phyloP scores from a whole-genome alignment of 2,797 vertebrate species.

The Sciurus carolinensis region DNA sequence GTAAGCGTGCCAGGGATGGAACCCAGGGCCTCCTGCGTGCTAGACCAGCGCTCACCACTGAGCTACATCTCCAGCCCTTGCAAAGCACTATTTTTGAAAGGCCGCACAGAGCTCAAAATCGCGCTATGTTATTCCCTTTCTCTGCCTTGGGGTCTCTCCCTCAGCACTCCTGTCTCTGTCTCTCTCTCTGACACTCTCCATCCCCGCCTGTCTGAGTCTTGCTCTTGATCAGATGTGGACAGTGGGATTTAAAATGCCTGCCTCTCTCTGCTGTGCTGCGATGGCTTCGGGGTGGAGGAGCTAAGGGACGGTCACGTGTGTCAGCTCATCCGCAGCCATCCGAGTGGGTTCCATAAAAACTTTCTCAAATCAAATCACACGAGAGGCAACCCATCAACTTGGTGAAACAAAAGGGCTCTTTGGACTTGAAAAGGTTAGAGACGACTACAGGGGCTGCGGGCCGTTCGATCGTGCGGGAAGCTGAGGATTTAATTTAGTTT shows the following conservation, averaged over 20 bases:
- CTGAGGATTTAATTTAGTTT: slow-evolving; percentile 86
- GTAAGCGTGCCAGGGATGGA: neutral
- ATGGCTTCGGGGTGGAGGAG: neutral
- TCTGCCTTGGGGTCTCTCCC: neutral
- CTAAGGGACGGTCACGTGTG: slow-evolving; percentile 6
- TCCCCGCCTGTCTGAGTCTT: neutral
- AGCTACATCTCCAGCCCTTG: neutral
- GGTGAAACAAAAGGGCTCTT: slow-evolving; percentile 85
- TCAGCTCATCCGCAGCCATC: slow-evolving; percentile 45
- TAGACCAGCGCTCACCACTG: neutral
- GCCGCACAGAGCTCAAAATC: no score
- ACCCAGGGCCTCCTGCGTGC: neutral
- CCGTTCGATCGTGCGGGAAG: slow-evolving; percentile 85
- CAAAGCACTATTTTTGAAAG: neutral
- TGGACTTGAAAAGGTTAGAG: slow-evolving; percentile 89
- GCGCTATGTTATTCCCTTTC: rapidly evolving
- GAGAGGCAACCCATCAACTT: slow-evolving; percentile 73
- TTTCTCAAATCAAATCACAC: slow-evolving; percentile 85
- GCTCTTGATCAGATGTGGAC: neutral
- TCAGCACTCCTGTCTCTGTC: neutral
- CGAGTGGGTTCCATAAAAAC: slow-evolving; percentile 77
- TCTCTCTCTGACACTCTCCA: neutral
- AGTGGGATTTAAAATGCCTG: neutral
- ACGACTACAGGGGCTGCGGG: slow-evolving; percentile 85
- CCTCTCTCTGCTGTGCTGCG: neutral